phyloP scores from a whole-genome alignment of 2,113 vertebrate species.

The Hydrochoerus hydrochaeris region DNA sequence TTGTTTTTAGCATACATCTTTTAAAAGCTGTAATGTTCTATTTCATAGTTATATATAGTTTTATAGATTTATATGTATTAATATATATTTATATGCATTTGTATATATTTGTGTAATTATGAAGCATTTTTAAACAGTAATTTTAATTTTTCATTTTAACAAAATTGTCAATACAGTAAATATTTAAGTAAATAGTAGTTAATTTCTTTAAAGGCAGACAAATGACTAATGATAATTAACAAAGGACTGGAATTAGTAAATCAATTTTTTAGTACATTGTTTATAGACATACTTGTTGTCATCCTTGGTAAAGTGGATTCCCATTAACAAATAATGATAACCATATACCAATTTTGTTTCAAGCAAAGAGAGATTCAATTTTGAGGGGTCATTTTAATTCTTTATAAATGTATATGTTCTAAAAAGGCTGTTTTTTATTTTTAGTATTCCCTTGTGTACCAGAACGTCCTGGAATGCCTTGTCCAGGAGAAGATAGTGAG shows the following conservation, averaged over 20 bases:
- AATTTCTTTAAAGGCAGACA: slow-evolving; percentile 26
- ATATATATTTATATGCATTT: too few relatives aligned
- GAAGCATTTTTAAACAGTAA: background rate
- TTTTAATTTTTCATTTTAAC: slow-evolving; percentile 34
- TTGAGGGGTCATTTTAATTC: background rate
- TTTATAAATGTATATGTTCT: slow-evolving; percentile 31
- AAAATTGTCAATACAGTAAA: background rate
- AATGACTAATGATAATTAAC: background rate
- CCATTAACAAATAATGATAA: background rate
- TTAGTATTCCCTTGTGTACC: slow-evolving; percentile 98
- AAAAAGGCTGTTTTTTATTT: slow-evolving; percentile 58
- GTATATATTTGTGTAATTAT: too few relatives aligned
- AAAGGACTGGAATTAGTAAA: background rate
- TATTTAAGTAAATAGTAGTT: slow-evolving; percentile 29
- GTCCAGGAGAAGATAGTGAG: slow-evolving; percentile 99
- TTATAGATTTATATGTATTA: background rate
- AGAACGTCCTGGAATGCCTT: slow-evolving; percentile 98
- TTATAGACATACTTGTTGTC: background rate
- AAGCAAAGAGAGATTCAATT: background rate
- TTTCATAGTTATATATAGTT: background rate
- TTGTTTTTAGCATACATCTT: slow-evolving; percentile 15
- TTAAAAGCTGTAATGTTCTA: background rate
- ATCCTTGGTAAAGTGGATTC: slow-evolving; percentile 5
- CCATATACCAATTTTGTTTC: background rate
- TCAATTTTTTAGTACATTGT: background rate